phyloP scores from a whole-genome alignment of 2,888 invertebrate genomes.

The Zaprionus bogoriensis region DNA sequence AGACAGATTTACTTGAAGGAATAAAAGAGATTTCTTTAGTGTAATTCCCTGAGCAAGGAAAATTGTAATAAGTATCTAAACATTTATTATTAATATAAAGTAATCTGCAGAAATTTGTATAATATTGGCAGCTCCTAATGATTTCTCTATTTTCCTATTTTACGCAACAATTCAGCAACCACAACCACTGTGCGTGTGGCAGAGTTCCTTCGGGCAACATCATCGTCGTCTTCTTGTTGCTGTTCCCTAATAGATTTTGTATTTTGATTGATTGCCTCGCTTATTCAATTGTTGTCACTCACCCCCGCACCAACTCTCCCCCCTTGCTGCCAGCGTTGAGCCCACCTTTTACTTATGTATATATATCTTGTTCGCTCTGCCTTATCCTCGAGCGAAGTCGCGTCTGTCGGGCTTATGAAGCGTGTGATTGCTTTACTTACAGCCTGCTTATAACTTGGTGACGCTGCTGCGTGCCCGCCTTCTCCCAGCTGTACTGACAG shows the following conservation, averaged over 20 bases:
- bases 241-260: conserved; percentile 74
- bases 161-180: not conserved
- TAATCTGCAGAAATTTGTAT: no score
- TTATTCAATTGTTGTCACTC: conserved; percentile 70
- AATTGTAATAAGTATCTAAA: no score
- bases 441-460: conserved; percentile 52
- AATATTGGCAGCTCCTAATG: not conserved
- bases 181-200: conserved; percentile 33
- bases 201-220: conserved; percentile 43
- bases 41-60: no score
- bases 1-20: no score
- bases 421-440: conserved; percentile 76
- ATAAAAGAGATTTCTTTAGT: no score
- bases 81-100: no score
- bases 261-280: conserved; percentile 78
- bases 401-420: conserved; percentile 71
- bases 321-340: conserved; percentile 3
- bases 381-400: conserved; percentile 25
- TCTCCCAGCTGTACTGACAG: conserved; percentile 45
- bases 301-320: not conserved
- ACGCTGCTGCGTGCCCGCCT: not conserved
- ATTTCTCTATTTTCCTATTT: not conserved
- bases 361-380: conserved; percentile 1
- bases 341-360: conserved; percentile 1
- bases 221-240: conserved; percentile 18